Conservation (phyloP, 2,113 vertebrate species). For the Phalacrocorax pelagicus region DNA sequence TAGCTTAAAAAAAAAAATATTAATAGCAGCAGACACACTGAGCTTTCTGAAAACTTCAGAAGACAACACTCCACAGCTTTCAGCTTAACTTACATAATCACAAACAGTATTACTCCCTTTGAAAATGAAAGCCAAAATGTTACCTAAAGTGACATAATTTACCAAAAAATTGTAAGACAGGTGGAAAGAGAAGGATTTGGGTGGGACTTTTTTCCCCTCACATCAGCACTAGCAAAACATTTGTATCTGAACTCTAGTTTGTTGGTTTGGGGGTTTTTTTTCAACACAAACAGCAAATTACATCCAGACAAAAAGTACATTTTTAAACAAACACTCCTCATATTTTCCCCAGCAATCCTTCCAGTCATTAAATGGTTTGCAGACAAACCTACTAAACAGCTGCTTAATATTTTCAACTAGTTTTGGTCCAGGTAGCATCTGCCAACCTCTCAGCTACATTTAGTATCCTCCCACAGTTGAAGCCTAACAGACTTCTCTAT, state of each 20-base stretch:
- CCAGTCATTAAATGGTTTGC: constrained; percentile 1
- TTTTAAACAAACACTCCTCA: neutral
- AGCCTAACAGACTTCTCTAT: constrained; percentile 49
- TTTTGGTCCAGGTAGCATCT: constrained; percentile 59
- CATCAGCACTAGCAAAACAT: neutral
- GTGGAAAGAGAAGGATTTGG: neutral
- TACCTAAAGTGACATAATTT: neutral
- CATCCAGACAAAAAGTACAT: constrained; percentile 1
- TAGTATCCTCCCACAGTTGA: constrained; percentile 51
- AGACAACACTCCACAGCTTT: neutral
- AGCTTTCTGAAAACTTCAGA: neutral
- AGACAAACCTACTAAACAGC: constrained; percentile 44
- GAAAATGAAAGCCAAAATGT: neutral
- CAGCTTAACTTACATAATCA: neutral
- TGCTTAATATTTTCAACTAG: constrained; percentile 58
- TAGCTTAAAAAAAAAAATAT: neutral
- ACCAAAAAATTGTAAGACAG: neutral
- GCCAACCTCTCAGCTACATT: constrained; percentile 48
- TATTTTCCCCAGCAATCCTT: neutral
- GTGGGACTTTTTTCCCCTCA: neutral
- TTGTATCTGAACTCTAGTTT: neutral
- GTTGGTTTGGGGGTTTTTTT: neutral
- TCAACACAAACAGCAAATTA: neutral
- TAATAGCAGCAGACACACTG: neutral
- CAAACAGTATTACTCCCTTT: neutral